Base-by-base conservation (phyloP, 1,140 invertebrate genomes). In the Papilio aristodemus region DNA sequence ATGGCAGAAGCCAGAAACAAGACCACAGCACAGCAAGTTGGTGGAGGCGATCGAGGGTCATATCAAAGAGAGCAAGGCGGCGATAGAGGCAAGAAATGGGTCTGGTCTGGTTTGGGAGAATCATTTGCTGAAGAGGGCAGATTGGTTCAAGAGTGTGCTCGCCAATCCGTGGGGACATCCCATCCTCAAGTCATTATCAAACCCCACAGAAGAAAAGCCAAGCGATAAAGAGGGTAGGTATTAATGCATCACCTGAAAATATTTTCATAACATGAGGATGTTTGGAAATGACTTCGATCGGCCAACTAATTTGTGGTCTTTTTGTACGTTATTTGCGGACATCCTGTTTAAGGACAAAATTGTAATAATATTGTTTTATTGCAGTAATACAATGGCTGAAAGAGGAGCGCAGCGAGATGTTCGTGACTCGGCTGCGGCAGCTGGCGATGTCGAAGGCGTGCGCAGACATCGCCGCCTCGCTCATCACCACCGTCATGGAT, bases 301-400 rank as follows among this genome's bases (percentile, higher is more conserved):
- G n/a, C n/a, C n/a, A n/a, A n/a, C n/a, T n/a, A n/a, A n/a, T n/a
- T n/a, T n/a, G n/a, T n/a, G n/a, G n/a, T n/a, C n/a, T n/a, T n/a
- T n/a, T n/a, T n/a, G n/a, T n/a, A n/a, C n/a, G n/a, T n/a, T n/a
- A n/a, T n/a, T n/a, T n/a, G n/a, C n/a, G n/a, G n/a, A n/a, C n/a
- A n/a, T n/a, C n/a, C n/a, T n/a, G n/a, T n/a, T n/a, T n/a, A n/a
- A n/a, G n/a, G n/a, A n/a, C n/a, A n/a, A n/a, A n/a, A n/a, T n/a
- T n/a, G 37, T 58, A 58, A 43, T 2, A 25, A 43, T 64, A 11
- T 57, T 68, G 19, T 67, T 9, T 2, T 32, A 32, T 70, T 72
- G 0, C 75, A 92, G 91, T 92, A 46, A 67, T 85, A 81, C 78
- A 79, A 86, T 92, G 91, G 91, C 82, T 92, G 75, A 87, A 81